Evolutionary conservation across 2,888 invertebrate genomes (phyloP).

Genomic region (Trimorus sp.): DNA sequence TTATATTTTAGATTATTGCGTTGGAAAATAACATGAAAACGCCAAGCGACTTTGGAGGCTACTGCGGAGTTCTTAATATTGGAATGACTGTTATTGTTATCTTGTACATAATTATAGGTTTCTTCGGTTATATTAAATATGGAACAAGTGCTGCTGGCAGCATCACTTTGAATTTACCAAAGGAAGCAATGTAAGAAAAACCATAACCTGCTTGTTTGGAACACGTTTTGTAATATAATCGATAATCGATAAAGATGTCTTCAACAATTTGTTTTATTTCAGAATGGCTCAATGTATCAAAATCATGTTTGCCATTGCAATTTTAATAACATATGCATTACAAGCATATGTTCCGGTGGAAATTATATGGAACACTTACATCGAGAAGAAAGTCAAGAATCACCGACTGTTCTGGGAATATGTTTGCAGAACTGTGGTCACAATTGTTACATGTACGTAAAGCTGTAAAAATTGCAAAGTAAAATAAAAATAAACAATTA

Average conservation of each 20-base stretch:
- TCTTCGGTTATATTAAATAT: conserved; percentile 92
- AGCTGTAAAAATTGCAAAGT: no score
- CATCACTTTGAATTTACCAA: conserved; percentile 91
- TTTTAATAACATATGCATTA: conserved; percentile 92
- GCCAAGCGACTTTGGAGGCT: conserved; percentile 89
- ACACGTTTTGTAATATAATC: no score
- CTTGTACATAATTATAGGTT: conserved; percentile 90
- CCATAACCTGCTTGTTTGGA: no score
- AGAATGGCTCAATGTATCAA: conserved; percentile 87
- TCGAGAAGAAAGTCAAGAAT: conserved; percentile 73
- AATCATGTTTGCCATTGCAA: conserved; percentile 85
- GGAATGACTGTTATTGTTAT: conserved; percentile 90
- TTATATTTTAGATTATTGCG: conserved; percentile 88
- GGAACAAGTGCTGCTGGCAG: conserved; percentile 87
- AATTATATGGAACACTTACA: conserved; percentile 86
- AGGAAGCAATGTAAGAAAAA: conserved; percentile 82
- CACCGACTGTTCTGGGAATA: conserved; percentile 83
- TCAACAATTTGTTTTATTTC: conserved; percentile 47
- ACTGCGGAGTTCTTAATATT: conserved; percentile 90
- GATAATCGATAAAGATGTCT: no score
- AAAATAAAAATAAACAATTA: no score
- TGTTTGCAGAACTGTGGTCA: conserved; percentile 83
- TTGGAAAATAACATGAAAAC: conserved; percentile 95
- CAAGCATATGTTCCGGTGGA: conserved; percentile 95
- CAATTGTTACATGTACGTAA: conserved; percentile 86